Evolutionary conservation across 2,888 invertebrate species (phyloP).

Genomic region (Cynaeus angustus): DNA sequence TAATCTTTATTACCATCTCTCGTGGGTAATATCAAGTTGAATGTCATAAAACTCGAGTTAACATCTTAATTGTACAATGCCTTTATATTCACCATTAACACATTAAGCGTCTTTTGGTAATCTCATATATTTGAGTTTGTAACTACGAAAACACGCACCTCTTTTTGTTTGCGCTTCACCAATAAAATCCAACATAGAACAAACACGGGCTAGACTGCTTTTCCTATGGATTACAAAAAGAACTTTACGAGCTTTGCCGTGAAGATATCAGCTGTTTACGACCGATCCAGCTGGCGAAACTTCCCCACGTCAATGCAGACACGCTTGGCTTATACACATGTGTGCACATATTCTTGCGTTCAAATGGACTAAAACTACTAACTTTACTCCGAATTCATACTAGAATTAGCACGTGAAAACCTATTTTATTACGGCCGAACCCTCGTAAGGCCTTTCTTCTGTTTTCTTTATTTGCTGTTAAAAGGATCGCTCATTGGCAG

Average conservation of each 20-base stretch:
- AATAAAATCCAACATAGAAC: slow-evolving; percentile 40
- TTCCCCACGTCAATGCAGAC: slow-evolving; percentile 46
- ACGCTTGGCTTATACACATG: slow-evolving; percentile 48
- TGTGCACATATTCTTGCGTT: slow-evolving; percentile 43
- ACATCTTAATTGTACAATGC: slow-evolving; percentile 45
- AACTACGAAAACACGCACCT: slow-evolving; percentile 39
- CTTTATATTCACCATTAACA: slow-evolving; percentile 40
- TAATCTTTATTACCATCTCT: slow-evolving; percentile 43
- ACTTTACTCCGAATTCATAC: slow-evolving; percentile 36
- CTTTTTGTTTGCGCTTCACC: slow-evolving; percentile 34
- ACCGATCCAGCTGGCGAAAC: slow-evolving; percentile 49
- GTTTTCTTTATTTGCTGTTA: slow-evolving; percentile 26
- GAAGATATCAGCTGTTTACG: slow-evolving; percentile 51
- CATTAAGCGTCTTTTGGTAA: slow-evolving; percentile 42
- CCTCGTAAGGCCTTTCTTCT: slow-evolving; percentile 22
- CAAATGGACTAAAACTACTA: slow-evolving; percentile 31
- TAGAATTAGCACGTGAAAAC: slow-evolving; percentile 43
- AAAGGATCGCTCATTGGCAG: slow-evolving; percentile 8
- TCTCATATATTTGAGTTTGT: slow-evolving; percentile 25
- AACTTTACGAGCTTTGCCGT: slow-evolving; percentile 46
- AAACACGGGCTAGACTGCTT: slow-evolving; percentile 35
- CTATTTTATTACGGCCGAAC: slow-evolving; percentile 35
- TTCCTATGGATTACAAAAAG: slow-evolving; percentile 46
- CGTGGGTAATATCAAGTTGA: slow-evolving; percentile 37
- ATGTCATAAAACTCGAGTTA: slow-evolving; percentile 40